Percentiles rank a stretch among this genome's conserved stretches.
Conservation (phyloP, 2,797 vertebrate species). For the Mico argentatus region DNA sequence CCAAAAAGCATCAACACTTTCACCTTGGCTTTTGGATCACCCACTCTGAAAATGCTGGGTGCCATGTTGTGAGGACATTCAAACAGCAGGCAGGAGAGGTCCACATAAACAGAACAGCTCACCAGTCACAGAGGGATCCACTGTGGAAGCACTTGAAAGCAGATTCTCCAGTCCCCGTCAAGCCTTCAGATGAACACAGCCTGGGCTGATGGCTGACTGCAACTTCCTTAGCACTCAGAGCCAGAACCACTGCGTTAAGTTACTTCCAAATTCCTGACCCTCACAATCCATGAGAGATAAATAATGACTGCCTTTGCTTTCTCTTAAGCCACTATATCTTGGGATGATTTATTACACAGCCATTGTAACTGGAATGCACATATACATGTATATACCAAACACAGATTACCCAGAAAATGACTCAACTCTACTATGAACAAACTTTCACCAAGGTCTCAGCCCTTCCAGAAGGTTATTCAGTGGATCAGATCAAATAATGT, state of each 20-base stretch:
- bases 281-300: neutral
- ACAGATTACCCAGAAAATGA: neutral
- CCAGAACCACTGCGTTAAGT: neutral
- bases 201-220: fast-evolving
- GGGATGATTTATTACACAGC: neutral
- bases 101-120: fast-evolving
- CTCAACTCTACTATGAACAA: neutral
- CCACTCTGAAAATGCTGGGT: neutral
- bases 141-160: neutral
- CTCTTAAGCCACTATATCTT: neutral
- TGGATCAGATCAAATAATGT: neutral
- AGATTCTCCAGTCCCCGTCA: neutral
- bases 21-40: neutral
- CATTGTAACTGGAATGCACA: neutral
- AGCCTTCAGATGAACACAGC: fast-evolving
- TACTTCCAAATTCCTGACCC: neutral
- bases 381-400: neutral
- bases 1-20: neutral
- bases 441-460: neutral
- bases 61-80: neutral
- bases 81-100: neutral
- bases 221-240: neutral
- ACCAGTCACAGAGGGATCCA: neutral
- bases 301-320: neutral
- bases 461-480: neutral